These are phyloP conservation scores for Drosophila longiperda DNA, from an alignment of 2,888 invertebrate genomes.

Conservation along the genomic window DNA sequence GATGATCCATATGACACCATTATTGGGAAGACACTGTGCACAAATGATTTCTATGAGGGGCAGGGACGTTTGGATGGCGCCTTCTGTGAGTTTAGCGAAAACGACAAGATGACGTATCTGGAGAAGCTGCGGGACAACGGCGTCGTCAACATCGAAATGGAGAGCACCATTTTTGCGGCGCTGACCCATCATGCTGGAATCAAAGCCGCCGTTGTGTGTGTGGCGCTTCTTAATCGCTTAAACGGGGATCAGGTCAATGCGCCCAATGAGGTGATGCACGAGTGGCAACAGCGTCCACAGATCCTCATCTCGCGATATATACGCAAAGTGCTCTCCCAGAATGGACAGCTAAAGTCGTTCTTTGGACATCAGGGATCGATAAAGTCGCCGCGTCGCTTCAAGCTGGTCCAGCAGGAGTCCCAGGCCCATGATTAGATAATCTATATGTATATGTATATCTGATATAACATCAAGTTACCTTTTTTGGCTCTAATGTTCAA, in stretches of 20 bases:
- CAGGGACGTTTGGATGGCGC: conserved; percentile 98
- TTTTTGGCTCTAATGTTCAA: conserved; percentile 27
- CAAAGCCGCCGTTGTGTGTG: conserved; percentile 96
- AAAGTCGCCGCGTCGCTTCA: conserved; percentile 94
- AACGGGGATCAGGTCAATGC: conserved; percentile 97
- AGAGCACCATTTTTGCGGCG: conserved; percentile 96
- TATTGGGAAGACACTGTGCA: conserved; percentile 97
- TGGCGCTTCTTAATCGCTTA: conserved; percentile 95
- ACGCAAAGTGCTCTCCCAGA: conserved; percentile 91
- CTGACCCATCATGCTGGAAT: conserved; percentile 97
- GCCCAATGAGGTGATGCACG: conserved; percentile 94
- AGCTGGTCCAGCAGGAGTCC: conserved; percentile 95
- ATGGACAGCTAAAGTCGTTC: conserved; percentile 90
- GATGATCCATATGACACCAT: conserved; percentile 95
- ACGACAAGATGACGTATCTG: conserved; percentile 96
- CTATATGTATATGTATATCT: conserved; percentile 7
- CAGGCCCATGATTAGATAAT: conserved; percentile 92
- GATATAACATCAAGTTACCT: conserved; percentile 43
- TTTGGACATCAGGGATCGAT: conserved; percentile 91
- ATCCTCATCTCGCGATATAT: conserved; percentile 93
- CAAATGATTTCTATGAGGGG: conserved; percentile 99
- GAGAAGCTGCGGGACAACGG: conserved; percentile 90
- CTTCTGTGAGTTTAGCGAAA: conserved; percentile 96
- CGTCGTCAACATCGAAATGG: conserved; percentile 99
- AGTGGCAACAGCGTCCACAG: conserved; percentile 96